phyloP scores from a whole-genome alignment of 2,113 vertebrate genomes.

The Grantiella picta region DNA sequence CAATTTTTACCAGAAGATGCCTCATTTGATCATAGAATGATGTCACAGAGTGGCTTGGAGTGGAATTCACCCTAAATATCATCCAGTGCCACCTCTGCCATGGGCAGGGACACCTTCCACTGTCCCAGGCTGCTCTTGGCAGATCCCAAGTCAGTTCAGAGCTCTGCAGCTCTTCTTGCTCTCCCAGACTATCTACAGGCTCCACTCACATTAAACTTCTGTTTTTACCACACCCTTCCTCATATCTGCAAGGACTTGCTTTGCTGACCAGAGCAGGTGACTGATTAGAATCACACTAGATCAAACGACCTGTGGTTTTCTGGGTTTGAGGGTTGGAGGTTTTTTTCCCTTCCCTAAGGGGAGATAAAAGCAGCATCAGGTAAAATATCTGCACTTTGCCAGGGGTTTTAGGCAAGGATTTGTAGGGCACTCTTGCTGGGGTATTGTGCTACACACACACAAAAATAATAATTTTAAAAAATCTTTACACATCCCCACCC shows the following conservation, averaged over 20 bases:
- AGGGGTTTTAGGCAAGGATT: background rate
- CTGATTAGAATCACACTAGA: conserved; percentile 25
- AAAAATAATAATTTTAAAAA: background rate
- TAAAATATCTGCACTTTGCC: background rate
- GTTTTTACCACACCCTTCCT: background rate
- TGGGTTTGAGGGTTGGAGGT: background rate
- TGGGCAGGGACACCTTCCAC: background rate
- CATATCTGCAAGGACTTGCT: conserved; percentile 14
- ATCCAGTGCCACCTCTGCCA: background rate
- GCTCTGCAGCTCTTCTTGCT: background rate
- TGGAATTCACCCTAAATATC: background rate
- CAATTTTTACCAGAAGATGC: background rate
- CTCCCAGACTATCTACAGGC: background rate
- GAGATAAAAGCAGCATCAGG: background rate
- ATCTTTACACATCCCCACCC: background rate
- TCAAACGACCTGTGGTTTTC: conserved; percentile 7
- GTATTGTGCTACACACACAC: background rate
- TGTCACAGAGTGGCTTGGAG: background rate
- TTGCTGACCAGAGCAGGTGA: background rate
- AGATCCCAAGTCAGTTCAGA: background rate
- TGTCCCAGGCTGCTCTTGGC: background rate
- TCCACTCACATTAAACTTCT: background rate
- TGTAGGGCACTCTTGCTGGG: background rate
- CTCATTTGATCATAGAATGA: background rate
- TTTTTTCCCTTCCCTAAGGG: background rate